A percentile compares a stretch with the other conserved stretches of the same genome.
These are phyloP conservation scores for Stenolophus ochropezus DNA, from an alignment of 2,888 invertebrate genomes.

Conservation along the genomic window DNA sequence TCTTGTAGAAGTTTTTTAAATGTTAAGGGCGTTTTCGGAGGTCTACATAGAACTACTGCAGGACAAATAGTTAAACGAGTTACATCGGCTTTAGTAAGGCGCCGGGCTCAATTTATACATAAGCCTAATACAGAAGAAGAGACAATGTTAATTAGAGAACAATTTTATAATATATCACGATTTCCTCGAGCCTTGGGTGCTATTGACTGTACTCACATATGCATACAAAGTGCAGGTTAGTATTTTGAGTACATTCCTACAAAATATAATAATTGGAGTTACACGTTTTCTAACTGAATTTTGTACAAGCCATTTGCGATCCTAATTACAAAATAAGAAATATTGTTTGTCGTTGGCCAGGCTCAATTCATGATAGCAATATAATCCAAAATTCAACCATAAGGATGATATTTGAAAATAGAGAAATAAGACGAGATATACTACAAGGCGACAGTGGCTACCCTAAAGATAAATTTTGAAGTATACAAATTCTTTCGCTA, in stretches of 20 bases:
- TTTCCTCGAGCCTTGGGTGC: not conserved
- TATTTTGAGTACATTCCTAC: not conserved
- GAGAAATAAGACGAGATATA: not conserved
- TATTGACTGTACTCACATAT: not conserved
- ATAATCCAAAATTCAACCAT: not conserved
- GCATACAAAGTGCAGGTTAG: not conserved
- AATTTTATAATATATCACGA: not conserved
- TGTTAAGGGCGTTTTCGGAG: not conserved
- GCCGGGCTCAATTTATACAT: not conserved
- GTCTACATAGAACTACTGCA: not conserved
- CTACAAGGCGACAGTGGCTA: constrained; percentile 12
- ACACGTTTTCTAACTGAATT: constrained; percentile 2
- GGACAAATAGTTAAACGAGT: not conserved
- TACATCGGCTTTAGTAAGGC: not conserved
- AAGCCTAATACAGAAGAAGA: not conserved
- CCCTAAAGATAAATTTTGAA: too few relatives aligned
- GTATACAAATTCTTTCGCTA: too few relatives aligned
- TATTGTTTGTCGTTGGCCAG: constrained; percentile 18
- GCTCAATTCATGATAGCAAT: not conserved
- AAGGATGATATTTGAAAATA: constrained; percentile 18
- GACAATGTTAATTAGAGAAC: not conserved
- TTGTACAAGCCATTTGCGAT: not conserved
- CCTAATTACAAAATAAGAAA: not conserved
- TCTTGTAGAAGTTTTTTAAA: too few relatives aligned
- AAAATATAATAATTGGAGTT: not conserved